phyloP scores from a whole-genome alignment of 2,888 invertebrate species.

The Seira sanloemensis region DNA sequence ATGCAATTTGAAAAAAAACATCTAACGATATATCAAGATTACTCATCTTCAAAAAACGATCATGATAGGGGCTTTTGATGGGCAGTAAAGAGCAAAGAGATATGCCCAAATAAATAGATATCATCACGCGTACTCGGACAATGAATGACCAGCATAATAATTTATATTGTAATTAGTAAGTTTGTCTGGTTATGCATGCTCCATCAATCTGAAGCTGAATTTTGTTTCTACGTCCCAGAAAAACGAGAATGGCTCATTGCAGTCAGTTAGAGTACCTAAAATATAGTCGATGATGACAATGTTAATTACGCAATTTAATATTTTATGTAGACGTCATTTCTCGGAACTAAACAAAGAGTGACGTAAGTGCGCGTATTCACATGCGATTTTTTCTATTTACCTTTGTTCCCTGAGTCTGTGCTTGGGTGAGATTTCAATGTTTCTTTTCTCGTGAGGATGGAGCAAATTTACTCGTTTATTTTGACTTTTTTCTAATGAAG shows the following conservation, averaged over 20 bases:
- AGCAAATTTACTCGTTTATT: no score
- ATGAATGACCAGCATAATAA: constrained; percentile 1
- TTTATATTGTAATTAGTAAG: background rate
- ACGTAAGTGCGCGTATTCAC: no score
- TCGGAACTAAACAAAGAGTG: background rate
- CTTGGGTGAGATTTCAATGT: no score
- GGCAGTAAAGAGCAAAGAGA: background rate
- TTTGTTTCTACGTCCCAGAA: background rate
- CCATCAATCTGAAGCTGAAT: background rate
- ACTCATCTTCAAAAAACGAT: constrained; percentile 29
- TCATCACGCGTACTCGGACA: background rate
- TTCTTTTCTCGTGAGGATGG: no score
- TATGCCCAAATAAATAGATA: constrained; percentile 5
- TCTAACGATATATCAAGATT: constrained; percentile 36
- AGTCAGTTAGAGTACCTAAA: constrained; percentile 1
- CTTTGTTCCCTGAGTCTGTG: no score
- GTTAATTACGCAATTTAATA: background rate
- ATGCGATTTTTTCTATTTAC: no score
- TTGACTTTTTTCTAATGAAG: no score
- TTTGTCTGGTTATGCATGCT: background rate
- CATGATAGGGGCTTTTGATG: background rate
- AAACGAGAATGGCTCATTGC: background rate
- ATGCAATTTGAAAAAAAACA: background rate
- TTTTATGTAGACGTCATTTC: constrained; percentile 9
- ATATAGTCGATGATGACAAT: constrained; percentile 5